Conservation (phyloP, 2,888 invertebrate genomes). For the Amblyteles armatorius region DNA sequence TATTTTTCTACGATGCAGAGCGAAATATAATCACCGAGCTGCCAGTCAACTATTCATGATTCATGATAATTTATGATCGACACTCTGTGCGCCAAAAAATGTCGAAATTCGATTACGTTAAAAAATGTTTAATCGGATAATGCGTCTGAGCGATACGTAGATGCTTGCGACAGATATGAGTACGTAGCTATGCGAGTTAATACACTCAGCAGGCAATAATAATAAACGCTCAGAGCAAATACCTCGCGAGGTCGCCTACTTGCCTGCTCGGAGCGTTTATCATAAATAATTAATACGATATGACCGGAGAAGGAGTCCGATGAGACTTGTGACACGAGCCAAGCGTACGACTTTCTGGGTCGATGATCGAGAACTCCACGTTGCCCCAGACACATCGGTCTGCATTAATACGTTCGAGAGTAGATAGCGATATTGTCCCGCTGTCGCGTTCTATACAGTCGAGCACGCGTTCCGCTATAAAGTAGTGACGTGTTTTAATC, state of each 20-base stretch:
- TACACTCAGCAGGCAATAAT: neutral
- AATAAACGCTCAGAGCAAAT: conserved; percentile 27
- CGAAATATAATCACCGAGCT: neutral
- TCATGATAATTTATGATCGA: neutral
- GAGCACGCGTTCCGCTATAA: neutral
- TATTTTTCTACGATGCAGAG: neutral
- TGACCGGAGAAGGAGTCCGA: neutral
- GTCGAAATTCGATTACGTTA: neutral
- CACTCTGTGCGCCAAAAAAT: neutral
- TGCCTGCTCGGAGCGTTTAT: conserved; percentile 18
- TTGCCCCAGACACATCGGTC: conserved; percentile 24
- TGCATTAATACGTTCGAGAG: conserved; percentile 8
- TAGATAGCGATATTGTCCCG: neutral
- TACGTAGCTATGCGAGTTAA: neutral
- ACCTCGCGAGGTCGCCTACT: conserved; percentile 36
- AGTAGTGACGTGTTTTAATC: conserved; percentile 14
- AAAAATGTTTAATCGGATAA: neutral
- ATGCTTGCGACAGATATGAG: neutral
- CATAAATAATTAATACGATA: conserved; percentile 38
- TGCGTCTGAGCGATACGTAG: neutral
- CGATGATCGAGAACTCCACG: conserved; percentile 40
- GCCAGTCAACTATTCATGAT: neutral
- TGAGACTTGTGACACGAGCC: conserved; percentile 13
- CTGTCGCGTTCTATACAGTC: conserved; percentile 11
- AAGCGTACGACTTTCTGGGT: conserved; percentile 43